phyloP scores from a whole-genome alignment of 2,113 vertebrate species.

The Ptyas mucosa region DNA sequence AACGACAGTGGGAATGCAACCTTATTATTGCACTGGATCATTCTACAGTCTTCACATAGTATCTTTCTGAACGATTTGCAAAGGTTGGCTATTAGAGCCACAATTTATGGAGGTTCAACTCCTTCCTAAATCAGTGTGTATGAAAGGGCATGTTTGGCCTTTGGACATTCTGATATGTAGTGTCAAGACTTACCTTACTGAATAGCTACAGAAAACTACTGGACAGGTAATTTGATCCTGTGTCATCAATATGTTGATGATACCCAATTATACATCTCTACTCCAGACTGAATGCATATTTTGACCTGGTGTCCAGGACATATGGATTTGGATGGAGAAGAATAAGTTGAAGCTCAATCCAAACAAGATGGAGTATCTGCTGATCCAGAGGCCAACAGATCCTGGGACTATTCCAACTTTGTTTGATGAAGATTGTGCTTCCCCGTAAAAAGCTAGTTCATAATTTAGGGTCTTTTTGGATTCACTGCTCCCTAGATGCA shows the following conservation, averaged over 20 bases:
- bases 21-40: too few species aligned
- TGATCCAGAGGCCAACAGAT: too few species aligned
- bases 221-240: background rate
- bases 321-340: too few species aligned
- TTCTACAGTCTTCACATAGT: too few species aligned
- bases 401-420: background rate
- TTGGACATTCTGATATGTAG: background rate
- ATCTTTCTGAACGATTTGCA: background rate
- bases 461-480: background rate
- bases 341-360: too few species aligned
- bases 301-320: background rate
- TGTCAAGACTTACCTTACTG: background rate
- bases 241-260: background rate
- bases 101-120: background rate
- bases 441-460: background rate
- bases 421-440: background rate
- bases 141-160: background rate
- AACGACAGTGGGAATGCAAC: too few species aligned
- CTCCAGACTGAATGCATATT: background rate
- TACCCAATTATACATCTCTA: background rate
- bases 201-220: background rate
- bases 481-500: background rate
- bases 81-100: background rate
- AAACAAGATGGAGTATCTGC: too few species aligned
- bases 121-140: background rate